Base-by-base conservation (phyloP, 1,140 invertebrate species). In the Diachasmimorpha longicaudata region DNA sequence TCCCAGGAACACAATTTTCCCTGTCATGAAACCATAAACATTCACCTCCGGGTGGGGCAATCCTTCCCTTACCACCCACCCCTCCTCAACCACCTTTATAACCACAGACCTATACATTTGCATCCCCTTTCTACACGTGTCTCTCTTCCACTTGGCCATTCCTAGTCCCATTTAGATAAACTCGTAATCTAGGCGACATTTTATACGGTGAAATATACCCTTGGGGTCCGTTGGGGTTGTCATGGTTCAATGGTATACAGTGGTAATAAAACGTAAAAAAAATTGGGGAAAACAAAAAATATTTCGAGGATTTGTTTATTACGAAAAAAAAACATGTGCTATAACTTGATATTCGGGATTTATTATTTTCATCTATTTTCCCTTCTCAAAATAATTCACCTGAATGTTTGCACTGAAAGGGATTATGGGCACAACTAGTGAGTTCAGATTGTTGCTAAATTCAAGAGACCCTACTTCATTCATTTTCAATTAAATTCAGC, bases 131-230 rank as follows among this genome's bases (percentile, higher is more conserved):
- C 76, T 67, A 14, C 66, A 39, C 14, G 25, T 58, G n/a, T 58
- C 21, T 58, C 58, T 14, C 58, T 63, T 25, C 9, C 58, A 23
- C 58, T 42, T 16, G 36, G 68, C 68, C 68, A 63, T 84, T 83
- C 81, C 82, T 86, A 83, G 81, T 79, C 80, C 84, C 84, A 85
- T 87, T 87, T 87, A 87, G 86, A 87, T 87, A 86, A 87, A 87
- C 85, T 87, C 84, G 85, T 87, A 86, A 87, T 87, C 85, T 86
- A 85, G 81, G 81, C 79, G 79, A 80, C 83, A 80, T 84, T 86
- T 85, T 81, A 82, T 84, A 81, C 80, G 74, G 81, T 85, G 83
- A 85, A 84, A 86, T 86, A 87, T 86, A 85, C 79, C 80, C 83
- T 76, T 0, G 21, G 58, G 58, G 9, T 63, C 13, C 6, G 19